Evolutionary conservation across 1,140 invertebrate genomes (phyloP).

Genomic region (Adoxophyes honmai): DNA sequence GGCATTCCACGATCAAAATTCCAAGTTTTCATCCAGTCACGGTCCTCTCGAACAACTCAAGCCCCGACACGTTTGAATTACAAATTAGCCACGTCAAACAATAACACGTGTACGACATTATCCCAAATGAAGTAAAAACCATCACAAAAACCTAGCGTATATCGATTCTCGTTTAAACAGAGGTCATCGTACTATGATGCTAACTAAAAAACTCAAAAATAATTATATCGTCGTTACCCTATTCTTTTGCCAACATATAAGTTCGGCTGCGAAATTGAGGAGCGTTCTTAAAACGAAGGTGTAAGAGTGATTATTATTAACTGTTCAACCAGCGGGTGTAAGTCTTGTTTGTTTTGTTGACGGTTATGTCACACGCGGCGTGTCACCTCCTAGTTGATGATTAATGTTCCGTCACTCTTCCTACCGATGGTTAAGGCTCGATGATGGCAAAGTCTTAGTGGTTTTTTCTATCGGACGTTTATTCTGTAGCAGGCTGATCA

Average conservation of each 20-base stretch:
- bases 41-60: not conserved
- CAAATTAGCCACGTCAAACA: conserved; percentile 11
- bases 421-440: not conserved
- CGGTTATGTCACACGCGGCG: conserved; percentile 10
- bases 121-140: conserved; percentile 10
- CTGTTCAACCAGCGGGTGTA: not conserved
- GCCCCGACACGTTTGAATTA: not conserved
- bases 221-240: conserved; percentile 12
- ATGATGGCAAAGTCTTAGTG: not conserved
- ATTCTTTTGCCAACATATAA: not conserved
- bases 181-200: not conserved
- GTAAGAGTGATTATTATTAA: not conserved
- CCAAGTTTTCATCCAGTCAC: no score
- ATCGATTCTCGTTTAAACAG: conserved; percentile 6
- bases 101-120: conserved; percentile 12
- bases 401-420: not conserved
- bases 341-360: not conserved
- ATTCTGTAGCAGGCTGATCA: conserved; percentile 5
- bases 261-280: not conserved
- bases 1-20: no score
- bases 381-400: conserved; percentile 11
- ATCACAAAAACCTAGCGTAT: not conserved
- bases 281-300: not conserved
- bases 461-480: no score
- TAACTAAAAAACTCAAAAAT: conserved; percentile 12